phyloP scores from a whole-genome alignment of 2,888 invertebrate species.

The Cataglyphis altisquamis region DNA sequence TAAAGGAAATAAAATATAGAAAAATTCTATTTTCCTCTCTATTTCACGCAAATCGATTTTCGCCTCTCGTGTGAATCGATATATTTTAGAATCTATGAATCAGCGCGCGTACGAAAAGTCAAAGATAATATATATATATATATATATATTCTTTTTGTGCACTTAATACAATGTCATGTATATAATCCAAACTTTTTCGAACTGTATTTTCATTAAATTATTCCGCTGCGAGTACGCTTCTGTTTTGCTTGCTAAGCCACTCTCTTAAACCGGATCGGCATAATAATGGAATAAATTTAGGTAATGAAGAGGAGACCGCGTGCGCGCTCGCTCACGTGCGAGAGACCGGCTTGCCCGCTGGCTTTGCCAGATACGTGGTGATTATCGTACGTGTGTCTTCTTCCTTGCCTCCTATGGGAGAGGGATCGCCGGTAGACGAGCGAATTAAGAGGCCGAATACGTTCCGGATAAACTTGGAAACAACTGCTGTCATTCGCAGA shows the following conservation, averaged over 20 bases:
- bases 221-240: background rate
- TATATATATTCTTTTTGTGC: background rate
- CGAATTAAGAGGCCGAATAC: slow-evolving; percentile 62
- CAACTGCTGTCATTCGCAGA: slow-evolving; percentile 81
- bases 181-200: background rate
- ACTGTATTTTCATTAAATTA: slow-evolving; percentile 21
- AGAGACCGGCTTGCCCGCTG: background rate
- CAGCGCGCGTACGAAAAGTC: slow-evolving; percentile 16
- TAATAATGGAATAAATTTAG: slow-evolving; percentile 33
- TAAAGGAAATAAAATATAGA: slow-evolving; percentile 12
- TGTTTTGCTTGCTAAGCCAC: slow-evolving; percentile 16
- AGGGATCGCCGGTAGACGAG: slow-evolving; percentile 36
- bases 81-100: slow-evolving; percentile 42
- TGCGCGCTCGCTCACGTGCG: background rate
- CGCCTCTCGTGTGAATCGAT: background rate
- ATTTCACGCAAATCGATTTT: slow-evolving; percentile 34
- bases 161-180: background rate
- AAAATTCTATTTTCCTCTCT: slow-evolving; percentile 25
- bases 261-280: slow-evolving; percentile 24
- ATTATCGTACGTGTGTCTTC: slow-evolving; percentile 49
- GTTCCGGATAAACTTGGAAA: slow-evolving; percentile 76
- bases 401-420: background rate
- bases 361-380: slow-evolving; percentile 33
- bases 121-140: slow-evolving; percentile 20
- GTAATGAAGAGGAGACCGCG: background rate